Evolutionary conservation across 2,888 invertebrate genomes (phyloP).

Genomic region (Nymphalis polychloros): DNA sequence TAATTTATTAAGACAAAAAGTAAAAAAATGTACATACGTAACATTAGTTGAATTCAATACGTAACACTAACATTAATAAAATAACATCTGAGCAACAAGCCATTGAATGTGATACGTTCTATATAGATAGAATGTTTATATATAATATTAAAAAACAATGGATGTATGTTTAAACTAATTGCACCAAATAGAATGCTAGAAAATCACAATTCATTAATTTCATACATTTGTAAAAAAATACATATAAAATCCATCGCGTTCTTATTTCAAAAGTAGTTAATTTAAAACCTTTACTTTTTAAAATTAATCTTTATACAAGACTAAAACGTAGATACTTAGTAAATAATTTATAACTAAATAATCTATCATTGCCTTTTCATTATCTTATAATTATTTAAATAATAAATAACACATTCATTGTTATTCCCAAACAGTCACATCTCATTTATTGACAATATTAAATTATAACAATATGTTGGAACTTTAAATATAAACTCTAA

Average conservation of each 20-base stretch:
- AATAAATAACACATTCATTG: conserved; percentile 75
- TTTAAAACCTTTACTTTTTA: not conserved
- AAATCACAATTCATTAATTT: conserved; percentile 7
- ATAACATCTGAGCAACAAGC: conserved; percentile 35
- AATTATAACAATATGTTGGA: conserved; percentile 44
- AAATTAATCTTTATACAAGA: conserved; percentile 17
- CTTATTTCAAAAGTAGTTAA: not conserved
- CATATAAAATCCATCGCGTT: not conserved
- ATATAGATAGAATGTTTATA: too few relatives aligned
- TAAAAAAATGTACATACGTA: conserved; percentile 49
- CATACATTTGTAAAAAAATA: not conserved
- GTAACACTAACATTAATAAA: conserved; percentile 26
- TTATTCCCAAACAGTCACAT: conserved; percentile 63
- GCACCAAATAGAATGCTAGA: not conserved
- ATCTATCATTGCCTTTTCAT: conserved; percentile 42
- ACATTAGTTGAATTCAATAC: conserved; percentile 38
- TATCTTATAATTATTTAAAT: conserved; percentile 55
- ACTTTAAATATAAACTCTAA: conserved; percentile 57
- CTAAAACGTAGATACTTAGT: conserved; percentile 22
- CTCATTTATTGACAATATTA: conserved; percentile 44
- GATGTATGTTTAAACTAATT: not conserved
- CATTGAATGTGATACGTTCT: not conserved
- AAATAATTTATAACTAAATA: conserved; percentile 27
- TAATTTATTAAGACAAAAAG: conserved; percentile 62
- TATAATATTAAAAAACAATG: too few relatives aligned